Base-by-base conservation (phyloP, 2,888 invertebrate genomes). In the Andrena minutula region DNA sequence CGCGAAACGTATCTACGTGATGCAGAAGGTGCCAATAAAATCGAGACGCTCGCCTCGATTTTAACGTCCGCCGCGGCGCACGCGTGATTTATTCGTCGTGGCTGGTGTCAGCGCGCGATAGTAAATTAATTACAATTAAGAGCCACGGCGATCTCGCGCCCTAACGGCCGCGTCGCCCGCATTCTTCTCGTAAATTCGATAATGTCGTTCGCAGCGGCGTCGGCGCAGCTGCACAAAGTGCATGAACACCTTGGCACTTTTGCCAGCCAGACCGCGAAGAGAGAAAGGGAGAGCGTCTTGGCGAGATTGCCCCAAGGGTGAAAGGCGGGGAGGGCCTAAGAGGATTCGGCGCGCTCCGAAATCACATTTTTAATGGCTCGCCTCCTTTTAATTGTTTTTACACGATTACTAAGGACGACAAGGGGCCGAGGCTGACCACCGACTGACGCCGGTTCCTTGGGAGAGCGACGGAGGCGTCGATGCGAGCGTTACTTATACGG, bases 381-480 rank as follows among this genome's bases (percentile, higher is more conserved):
- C 69, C 75, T 87, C 79, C 69, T 85, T 83, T 86, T 78, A 85
- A 87, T 85, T 83, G 83, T 86, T 86, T 85, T 86, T 80, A 83
- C 87, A 69, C 79, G 83, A 80, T 84, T 66, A 79, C 49, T 26
- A 64, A 70, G 66, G 64, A 74, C 79, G 79, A 72, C 72, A 74
- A 60, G 70, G 53, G 41, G 76, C 23, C 49, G 53, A 63, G 61
- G n/a, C 64, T 20, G 61, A 49, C 63, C 65, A 20, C 16, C 65
- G 51, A 66, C 8, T 26, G 49, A 30, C 71, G 53, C 66, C 73
- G 73, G 75, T 84, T 76, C 77, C 77, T 68, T 64, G 79, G 74
- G 75, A 79, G 56, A 69, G 74, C 71, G 56, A 53, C 60, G 30
- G 53, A 74, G 73, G 74, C 79, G 73, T 70, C 81, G 69, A 82